Evolutionary conservation across 2,113 vertebrate genomes (phyloP), one percentile per base, ranked within the genome.

Genomic region (Calyptommatus sinebrachiatus): DNA sequence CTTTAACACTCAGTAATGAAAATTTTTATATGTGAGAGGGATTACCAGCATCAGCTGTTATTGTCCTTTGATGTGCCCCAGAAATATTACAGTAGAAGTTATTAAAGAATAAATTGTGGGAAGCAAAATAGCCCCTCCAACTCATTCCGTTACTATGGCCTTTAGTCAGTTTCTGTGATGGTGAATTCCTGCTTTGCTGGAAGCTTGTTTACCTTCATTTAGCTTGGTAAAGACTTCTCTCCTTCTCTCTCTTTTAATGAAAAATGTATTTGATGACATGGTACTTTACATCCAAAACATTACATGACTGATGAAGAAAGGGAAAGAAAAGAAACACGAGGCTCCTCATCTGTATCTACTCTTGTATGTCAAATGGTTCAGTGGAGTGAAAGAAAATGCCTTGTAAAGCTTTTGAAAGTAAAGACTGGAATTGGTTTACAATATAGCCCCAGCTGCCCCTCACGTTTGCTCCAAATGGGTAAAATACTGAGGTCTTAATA

Each of bases 1-100:
- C 89, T 92, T 91, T 88, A 89, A 91, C 83, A 68, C 72, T 85
- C 81, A 20, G 14, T 89, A 92, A 93, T 92, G 89, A 86, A 93
- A 91, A 76, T 90, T 91, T 92, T 90, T 91, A 77, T 92, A 80
- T 83, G 87, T 85, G 89, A 89, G 81, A 86, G 79, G 86, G 88
- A 89, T 91, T 89, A 87, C 85, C 87, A 90, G 71, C 88, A 80
- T 83, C 73, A 78, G 78, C 45, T 85, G 74, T 81, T 78, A 80
- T 73, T 85, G 84, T 93, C 91, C 89, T 95, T 88, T 91, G 90
- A 91, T 90, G 81, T 83, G 81, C 45, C 87, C 78, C 81, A 88
- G 90, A 92, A 91, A 92, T 87, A 84, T 85, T 91, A 46, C 67
- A 79, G 84, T 75, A 85, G 85, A 91, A 91, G 87, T 86, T 91